Base-by-base conservation (phyloP, 2,888 invertebrate genomes). In the Erebia palarica region DNA sequence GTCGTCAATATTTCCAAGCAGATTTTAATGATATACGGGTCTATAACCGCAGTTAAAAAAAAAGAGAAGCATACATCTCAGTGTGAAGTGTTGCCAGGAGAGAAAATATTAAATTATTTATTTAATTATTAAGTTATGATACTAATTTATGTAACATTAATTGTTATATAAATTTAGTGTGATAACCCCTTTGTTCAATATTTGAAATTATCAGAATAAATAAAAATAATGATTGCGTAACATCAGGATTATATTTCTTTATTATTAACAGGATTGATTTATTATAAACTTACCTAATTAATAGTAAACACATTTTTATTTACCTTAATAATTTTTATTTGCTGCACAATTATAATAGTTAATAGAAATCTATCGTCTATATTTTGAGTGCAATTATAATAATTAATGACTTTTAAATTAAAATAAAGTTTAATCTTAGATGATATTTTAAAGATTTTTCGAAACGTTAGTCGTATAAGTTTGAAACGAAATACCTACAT, bases 11-110 rank as follows among this genome's bases (percentile, higher is more conserved):
- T 68, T 71, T 71, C 68, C 71, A 71, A 68, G 53, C 63, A 63
- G 59, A 59, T 59, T 51, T 61, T 13, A 58, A 51, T 42, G 9
- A 10, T 18, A 61, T 16, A 55, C 58, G 36, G 53, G 51, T 36
- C 53, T 65, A 55, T 65, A 55, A 65, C 36, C 65, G 53, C 63
- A 36, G 58, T 51, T 36, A 7, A 36, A 66, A 57, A 65, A 51
- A 68, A 63, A 64, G 58, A 53, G 71, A 71, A 64, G 64, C 68
- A 64, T 68, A 68, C 68, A 71, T 68, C 11, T 14, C 65, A 71
- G 64, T 65, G 63, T 18, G 63, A 63, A 69, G 53, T 57, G 64
- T 71, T 68, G 64, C 53, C 64, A 60, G 59, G 47, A 61, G 44
- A 63, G 47, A 65, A 61, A 63, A 70, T 44, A 42, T 55, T 16